phyloP scores from a whole-genome alignment of 2,113 vertebrate species.

The Willisornis vidua region DNA sequence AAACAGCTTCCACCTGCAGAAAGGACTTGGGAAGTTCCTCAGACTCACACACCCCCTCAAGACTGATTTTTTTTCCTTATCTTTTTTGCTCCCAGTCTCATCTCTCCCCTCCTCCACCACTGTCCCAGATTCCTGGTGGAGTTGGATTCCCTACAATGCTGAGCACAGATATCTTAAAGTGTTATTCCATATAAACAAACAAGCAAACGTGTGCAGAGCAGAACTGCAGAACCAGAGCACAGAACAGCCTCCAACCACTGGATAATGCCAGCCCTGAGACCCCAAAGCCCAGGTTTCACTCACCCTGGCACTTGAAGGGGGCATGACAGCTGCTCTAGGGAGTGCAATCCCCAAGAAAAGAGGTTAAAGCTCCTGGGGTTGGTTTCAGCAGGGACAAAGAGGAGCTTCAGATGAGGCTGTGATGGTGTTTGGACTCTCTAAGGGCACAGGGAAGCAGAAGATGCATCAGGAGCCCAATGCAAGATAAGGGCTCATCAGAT shows the following conservation, averaged over 20 bases:
- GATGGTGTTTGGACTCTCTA: neutral
- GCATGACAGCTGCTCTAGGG: neutral
- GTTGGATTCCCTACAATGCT: neutral
- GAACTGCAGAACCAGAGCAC: neutral
- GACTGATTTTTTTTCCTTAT: neutral
- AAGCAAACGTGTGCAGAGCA: neutral
- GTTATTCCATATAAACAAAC: neutral
- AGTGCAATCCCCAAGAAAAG: neutral
- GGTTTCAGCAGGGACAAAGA: neutral
- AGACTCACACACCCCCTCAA: neutral
- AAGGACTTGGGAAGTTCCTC: neutral
- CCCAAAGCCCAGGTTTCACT: neutral
- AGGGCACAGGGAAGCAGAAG: neutral
- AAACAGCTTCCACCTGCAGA: neutral
- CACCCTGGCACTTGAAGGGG: neutral
- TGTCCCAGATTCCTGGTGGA: slow-evolving; percentile 20
- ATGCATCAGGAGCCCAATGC: neutral
- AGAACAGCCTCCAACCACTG: neutral
- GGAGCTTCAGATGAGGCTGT: neutral
- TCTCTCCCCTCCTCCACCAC: neutral
- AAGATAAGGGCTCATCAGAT: neutral
- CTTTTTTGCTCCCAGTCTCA: neutral
- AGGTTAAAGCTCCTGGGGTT: neutral
- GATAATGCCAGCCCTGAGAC: accelerated
- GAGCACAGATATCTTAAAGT: neutral